phyloP scores from a whole-genome alignment of 2,888 invertebrate species.

The Lepas anatifera region DNA sequence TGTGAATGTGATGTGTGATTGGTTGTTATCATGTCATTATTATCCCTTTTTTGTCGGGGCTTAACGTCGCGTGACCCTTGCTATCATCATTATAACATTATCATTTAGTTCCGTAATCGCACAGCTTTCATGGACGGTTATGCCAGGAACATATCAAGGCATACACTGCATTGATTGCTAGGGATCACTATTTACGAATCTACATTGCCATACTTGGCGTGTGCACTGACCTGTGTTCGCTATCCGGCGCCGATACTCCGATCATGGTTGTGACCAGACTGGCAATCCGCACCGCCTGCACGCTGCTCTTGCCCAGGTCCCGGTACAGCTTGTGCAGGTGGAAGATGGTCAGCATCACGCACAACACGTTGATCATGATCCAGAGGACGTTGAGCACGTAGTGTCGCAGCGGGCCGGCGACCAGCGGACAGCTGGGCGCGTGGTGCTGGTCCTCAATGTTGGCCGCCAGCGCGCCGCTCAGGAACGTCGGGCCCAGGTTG shows the following conservation, averaged over 20 bases:
- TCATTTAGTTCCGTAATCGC: too few relatives aligned
- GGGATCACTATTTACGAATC: too few relatives aligned
- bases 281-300: constrained; percentile 69
- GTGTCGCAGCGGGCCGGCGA: constrained; percentile 74
- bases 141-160: too few relatives aligned
- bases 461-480: constrained; percentile 68
- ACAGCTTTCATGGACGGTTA: too few relatives aligned
- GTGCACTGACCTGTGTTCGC: constrained; percentile 15
- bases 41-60: too few relatives aligned
- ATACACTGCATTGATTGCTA: too few relatives aligned
- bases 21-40: too few relatives aligned
- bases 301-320: constrained; percentile 68
- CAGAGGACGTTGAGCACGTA: constrained; percentile 81
- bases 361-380: constrained; percentile 77
- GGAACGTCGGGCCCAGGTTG: constrained; percentile 76
- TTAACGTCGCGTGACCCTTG: too few relatives aligned
- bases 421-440: constrained; percentile 70
- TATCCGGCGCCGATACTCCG: constrained; percentile 42
- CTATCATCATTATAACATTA: too few relatives aligned
- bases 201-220: too few relatives aligned
- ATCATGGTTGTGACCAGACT: constrained; percentile 64
- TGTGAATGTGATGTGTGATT: too few relatives aligned
- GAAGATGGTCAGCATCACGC: constrained; percentile 67
- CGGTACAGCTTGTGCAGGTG: constrained; percentile 65
- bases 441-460: constrained; percentile 54